Base-by-base conservation (phyloP, 35 echinoderm and acorn worm species). In the Chiridota heheva region DNA sequence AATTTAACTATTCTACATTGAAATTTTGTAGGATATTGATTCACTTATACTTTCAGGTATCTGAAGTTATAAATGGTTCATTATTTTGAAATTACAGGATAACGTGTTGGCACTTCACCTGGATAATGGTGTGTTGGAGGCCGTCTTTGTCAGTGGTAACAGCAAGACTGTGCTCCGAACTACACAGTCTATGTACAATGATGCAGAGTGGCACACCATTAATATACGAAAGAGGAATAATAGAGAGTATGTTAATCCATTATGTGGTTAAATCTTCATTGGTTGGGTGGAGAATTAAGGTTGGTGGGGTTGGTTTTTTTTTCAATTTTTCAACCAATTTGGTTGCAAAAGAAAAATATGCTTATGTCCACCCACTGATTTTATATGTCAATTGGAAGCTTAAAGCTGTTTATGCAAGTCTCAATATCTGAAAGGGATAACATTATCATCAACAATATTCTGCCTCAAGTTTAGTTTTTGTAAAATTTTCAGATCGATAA, bases 171-270 rank as follows among this genome's bases (percentile, higher is more conserved):
- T 75, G 26, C 34, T 93, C 18, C 12, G 38, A 16, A 76, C 82
- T 6, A 69, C n/a, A 24, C 31, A 55, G 24, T 53, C 69, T 36
- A 10, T 12, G 15, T 96, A 90, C 55, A 65, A 67, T 73, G 82
- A 96, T 63, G 92, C 82, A 4, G 60, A 70, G 69, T 86, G 87
- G 81, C 92, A 96, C 40, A 86, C 87, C 37, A 73, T 90, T 46
- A 82, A 42, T 53, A 39, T 93, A 17, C 27, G 40, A 36, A 78
- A 40, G 35, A 8, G 39, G 29, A 20, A 2, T 25, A 1, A 40
- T 36, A 18, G 48, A 49, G 34, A 29, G 48, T 42, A 73, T 35
- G 16, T 72, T 36, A 26, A 6, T 30, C 61, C 28, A 40, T 72
- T 43, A 18, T 72, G 2, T 72, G 42, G 42, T 42, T 22, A 40